A percentile compares a stretch with the other conserved stretches of the same genome.
These are phyloP conservation scores for Lasiommata megera DNA, from an alignment of 2,888 invertebrate genomes.

Conservation along the genomic window DNA sequence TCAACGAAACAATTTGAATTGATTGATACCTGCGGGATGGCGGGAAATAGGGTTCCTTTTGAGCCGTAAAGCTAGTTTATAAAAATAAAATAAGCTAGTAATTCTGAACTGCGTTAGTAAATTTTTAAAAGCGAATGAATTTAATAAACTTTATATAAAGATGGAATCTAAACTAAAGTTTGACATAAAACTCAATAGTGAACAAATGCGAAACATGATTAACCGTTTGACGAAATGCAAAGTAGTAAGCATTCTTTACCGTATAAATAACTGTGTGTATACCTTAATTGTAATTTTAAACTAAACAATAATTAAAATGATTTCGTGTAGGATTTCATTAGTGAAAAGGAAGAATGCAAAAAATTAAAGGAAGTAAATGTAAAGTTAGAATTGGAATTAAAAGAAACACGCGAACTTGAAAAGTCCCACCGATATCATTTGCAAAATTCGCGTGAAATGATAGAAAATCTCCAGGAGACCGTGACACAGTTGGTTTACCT, in stretches of 20 bases:
- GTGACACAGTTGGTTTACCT: slow-evolving; percentile 68
- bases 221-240: slow-evolving; percentile 60
- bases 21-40: too few relatives aligned
- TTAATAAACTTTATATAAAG: slow-evolving; percentile 20
- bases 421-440: slow-evolving; percentile 71
- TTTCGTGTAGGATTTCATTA: slow-evolving; percentile 48
- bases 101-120: too few relatives aligned
- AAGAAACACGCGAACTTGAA: slow-evolving; percentile 62
- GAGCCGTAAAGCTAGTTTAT: too few relatives aligned
- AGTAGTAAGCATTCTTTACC: slow-evolving; percentile 44
- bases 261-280: too few relatives aligned
- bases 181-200: slow-evolving; percentile 33
- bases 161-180: slow-evolving; percentile 41
- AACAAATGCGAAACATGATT: slow-evolving; percentile 56
- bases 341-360: slow-evolving; percentile 59
- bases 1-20: too few relatives aligned
- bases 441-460: slow-evolving; percentile 67
- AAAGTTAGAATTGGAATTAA: slow-evolving; percentile 61
- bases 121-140: background rate
- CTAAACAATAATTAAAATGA: too few relatives aligned
- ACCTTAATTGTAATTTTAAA: too few relatives aligned
- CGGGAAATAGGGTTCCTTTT: too few relatives aligned
- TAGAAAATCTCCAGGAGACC: slow-evolving; percentile 68
- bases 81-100: too few relatives aligned
- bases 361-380: slow-evolving; percentile 54